Evolutionary conservation across 2,797 vertebrate species (phyloP).

Genomic region (Etheostoma nigrum): DNA sequence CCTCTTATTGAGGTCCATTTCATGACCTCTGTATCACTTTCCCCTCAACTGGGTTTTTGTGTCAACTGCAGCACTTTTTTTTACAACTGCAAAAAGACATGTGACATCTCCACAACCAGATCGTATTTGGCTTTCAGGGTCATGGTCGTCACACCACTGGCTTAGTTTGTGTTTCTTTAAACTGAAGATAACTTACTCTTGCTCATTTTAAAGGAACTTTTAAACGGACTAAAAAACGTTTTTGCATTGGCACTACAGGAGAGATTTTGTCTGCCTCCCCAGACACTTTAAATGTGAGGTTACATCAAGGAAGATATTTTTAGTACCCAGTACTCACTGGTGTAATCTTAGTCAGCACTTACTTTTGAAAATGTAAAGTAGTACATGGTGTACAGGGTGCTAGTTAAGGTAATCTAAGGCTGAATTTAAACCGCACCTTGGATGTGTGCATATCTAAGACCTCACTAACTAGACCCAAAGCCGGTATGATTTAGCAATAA

Average conservation of each 20-base stretch:
- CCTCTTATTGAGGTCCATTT: not conserved
- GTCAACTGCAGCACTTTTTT: constrained; percentile 43
- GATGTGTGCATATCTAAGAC: not conserved
- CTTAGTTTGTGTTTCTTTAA: constrained; percentile 20
- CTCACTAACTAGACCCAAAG: not conserved
- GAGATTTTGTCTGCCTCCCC: not conserved
- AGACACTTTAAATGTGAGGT: constrained; percentile 11
- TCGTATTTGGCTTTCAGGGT: not conserved
- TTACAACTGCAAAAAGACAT: constrained; percentile 22
- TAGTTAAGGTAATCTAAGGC: not conserved
- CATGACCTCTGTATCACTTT: constrained; percentile 49
- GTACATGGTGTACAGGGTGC: not conserved
- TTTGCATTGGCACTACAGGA: constrained; percentile 14
- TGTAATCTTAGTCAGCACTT: constrained; percentile 14
- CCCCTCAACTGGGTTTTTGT: constrained; percentile 21
- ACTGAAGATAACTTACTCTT: not conserved
- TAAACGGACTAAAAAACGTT: constrained; percentile 1
- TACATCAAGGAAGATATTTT: constrained; percentile 13
- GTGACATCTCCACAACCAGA: constrained; percentile 23
- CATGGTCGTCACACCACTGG: not conserved
- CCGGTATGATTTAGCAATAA: not conserved
- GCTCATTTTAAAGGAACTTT: not conserved
- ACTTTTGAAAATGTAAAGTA: not conserved
- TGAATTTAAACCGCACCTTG: not conserved
- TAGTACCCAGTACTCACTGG: not conserved